Percentiles rank a stretch among this genome's conserved stretches.
Conservation (phyloP, 2,797 vertebrate species). For the Nyctalus aviator region DNA sequence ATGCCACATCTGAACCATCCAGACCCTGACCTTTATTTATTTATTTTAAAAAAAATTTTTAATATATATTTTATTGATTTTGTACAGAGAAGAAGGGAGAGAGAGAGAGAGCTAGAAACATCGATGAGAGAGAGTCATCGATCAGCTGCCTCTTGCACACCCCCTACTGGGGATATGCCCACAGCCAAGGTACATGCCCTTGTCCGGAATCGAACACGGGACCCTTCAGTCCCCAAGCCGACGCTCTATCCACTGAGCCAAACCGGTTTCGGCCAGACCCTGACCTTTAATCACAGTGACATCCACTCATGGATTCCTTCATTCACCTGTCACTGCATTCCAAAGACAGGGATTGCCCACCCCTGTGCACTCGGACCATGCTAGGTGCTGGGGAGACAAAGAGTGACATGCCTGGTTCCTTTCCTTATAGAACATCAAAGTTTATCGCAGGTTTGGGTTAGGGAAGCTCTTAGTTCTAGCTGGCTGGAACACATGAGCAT, state of each 20-base stretch:
- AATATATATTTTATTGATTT: too few species aligned
- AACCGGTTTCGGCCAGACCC: too few species aligned
- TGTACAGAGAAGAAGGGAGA: too few species aligned
- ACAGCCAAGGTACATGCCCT: too few species aligned
- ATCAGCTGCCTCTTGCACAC: too few species aligned
- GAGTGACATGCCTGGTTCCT: not conserved
- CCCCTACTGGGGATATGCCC: too few species aligned
- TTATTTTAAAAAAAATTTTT: too few species aligned
- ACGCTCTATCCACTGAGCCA: too few species aligned
- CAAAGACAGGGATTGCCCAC: not conserved
- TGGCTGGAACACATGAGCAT: not conserved
- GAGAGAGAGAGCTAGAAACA: too few species aligned
- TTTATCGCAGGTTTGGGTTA: not conserved
- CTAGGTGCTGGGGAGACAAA: not conserved
- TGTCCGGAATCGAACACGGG: too few species aligned
- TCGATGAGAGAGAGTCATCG: too few species aligned
- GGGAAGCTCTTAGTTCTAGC: not conserved
- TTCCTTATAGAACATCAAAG: not conserved
- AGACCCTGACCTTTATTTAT: not conserved
- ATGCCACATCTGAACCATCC: not conserved
- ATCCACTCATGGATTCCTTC: not conserved
- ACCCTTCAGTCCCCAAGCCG: too few species aligned
- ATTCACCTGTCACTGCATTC: not conserved
- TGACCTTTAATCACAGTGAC: not conserved
- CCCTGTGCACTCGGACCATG: accelerated